These are phyloP conservation scores for Lucilia sericata DNA, from an alignment of 1,140 invertebrate genomes.

Conservation along the genomic window DNA sequence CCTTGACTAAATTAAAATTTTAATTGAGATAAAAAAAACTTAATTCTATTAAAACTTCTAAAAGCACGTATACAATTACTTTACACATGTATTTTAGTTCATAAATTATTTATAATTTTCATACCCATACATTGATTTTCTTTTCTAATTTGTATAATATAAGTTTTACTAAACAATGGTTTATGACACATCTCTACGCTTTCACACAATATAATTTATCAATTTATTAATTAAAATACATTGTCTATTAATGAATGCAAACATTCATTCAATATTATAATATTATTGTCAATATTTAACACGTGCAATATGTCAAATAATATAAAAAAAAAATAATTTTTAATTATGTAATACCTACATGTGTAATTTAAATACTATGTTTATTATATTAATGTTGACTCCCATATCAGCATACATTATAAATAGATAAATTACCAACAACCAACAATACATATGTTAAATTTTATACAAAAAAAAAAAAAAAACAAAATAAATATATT, in stretches of 20 bases:
- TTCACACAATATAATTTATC: not conserved
- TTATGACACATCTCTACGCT: not conserved
- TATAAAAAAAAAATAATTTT: not conserved
- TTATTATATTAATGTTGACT: slow-evolving; percentile 13
- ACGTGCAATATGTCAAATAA: slow-evolving; percentile 18
- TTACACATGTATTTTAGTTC: too few relatives aligned
- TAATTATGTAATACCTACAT: slow-evolving; percentile 6
- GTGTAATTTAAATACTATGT: not conserved
- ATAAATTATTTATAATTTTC: too few relatives aligned
- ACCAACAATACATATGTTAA: not conserved
- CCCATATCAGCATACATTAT: not conserved
- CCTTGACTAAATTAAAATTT: too few relatives aligned
- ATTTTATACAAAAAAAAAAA: not conserved
- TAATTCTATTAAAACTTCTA: too few relatives aligned
- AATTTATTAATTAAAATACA: slow-evolving; percentile 24
- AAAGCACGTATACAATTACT: too few relatives aligned
- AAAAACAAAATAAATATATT: not conserved
- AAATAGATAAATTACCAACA: not conserved
- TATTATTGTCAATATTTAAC: not conserved
- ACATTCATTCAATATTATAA: not conserved
- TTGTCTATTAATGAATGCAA: not conserved
- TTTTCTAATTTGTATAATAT: too few relatives aligned
- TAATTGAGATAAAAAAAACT: too few relatives aligned
- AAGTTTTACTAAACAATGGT: too few relatives aligned
- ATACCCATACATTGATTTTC: too few relatives aligned